Base-by-base conservation (phyloP, 2,797 vertebrate species). In the Buceros bicornis region DNA sequence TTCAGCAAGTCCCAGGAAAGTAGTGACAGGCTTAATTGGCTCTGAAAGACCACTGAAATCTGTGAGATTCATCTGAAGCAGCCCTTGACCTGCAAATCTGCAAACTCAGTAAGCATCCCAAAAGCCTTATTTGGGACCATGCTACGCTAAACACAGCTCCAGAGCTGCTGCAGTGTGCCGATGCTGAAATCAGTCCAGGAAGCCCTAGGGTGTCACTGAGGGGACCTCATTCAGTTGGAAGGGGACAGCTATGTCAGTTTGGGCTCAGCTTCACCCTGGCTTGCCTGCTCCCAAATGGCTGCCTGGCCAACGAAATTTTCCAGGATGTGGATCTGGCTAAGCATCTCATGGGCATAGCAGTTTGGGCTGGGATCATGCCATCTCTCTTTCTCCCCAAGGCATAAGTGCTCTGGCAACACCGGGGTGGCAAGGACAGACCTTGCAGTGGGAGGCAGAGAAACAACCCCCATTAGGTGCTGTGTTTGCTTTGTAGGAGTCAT, bases 111-210 rank as follows among this genome's bases (percentile, higher is more conserved):
- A 81, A 62, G 25, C 35, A 51, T 72, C 31, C 69, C 33, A 54
- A 69, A 43, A 78, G 22, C 11, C 51, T 60, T 86, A 26, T 43
- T 89, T 3, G 2, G 58, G 42, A 47, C 40, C 10, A 8, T 10
- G 42, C 33, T 42, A 50, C 11, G 5, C 13, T 17, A 69, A 71
- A 26, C 58, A 37, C 13, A 65, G 58, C 16, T 11, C 17, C 2
- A 5, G 65, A 51, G 54, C 2, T 2, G 2, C 31, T 48, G 69
- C 2, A 4, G 33, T 1, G 0, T 60, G 62, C 14, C 0, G 1
- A 64, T 18, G 18, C 11, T 1, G 2, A 89, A 61, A 89, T 29
- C 11, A 6, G 31, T 45, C 37, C 47, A 54, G 47, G 50, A 90
- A 69, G 21, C 7, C 26, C n/a, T 16, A n/a, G 42, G 35, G 11